These are phyloP conservation scores for Uropetala carovei DNA, from an alignment of 2,888 invertebrate species.

Conservation along the genomic window DNA sequence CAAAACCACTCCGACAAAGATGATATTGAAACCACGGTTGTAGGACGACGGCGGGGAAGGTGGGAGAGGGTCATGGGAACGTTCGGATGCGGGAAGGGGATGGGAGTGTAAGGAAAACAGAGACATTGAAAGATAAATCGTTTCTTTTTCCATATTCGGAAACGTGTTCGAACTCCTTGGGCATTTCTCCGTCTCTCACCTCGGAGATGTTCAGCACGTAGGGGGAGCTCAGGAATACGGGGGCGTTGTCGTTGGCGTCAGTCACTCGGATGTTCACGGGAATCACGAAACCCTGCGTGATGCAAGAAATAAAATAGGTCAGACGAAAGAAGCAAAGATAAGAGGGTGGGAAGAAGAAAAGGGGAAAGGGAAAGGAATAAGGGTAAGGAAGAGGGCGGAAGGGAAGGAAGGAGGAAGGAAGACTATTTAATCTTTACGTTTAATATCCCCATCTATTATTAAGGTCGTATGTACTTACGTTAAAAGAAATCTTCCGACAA, in stretches of 20 bases:
- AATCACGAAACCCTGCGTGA: slow-evolving; percentile 83
- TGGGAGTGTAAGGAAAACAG: too few relatives aligned
- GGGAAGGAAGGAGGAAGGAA: not conserved
- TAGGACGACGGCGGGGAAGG: too few relatives aligned
- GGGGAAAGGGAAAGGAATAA: not conserved
- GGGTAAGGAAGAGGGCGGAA: not conserved
- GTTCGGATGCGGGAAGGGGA: too few relatives aligned
- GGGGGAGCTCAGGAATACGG: slow-evolving; percentile 88
- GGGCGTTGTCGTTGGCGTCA: slow-evolving; percentile 94
- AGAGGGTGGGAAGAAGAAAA: slow-evolving; percentile 70
- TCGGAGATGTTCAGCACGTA: slow-evolving; percentile 90
- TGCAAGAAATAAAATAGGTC: slow-evolving; percentile 71
- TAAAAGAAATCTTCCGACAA: too few relatives aligned
- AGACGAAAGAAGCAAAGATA: slow-evolving; percentile 73
- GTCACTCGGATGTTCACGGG: slow-evolving; percentile 91
- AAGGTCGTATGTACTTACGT: too few relatives aligned
- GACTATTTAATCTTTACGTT: too few relatives aligned
- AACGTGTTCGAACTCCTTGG: not conserved
- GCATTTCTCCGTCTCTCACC: slow-evolving; percentile 78
- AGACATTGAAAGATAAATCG: not conserved
- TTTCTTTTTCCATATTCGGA: not conserved
- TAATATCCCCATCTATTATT: too few relatives aligned
- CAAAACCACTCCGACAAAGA: too few relatives aligned
- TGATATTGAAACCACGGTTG: too few relatives aligned
- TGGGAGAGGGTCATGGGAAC: too few relatives aligned